Evolutionary conservation across 1,140 invertebrate genomes (phyloP), one percentile per base, ranked within the genome.

Genomic region (Caerostris darwini): DNA sequence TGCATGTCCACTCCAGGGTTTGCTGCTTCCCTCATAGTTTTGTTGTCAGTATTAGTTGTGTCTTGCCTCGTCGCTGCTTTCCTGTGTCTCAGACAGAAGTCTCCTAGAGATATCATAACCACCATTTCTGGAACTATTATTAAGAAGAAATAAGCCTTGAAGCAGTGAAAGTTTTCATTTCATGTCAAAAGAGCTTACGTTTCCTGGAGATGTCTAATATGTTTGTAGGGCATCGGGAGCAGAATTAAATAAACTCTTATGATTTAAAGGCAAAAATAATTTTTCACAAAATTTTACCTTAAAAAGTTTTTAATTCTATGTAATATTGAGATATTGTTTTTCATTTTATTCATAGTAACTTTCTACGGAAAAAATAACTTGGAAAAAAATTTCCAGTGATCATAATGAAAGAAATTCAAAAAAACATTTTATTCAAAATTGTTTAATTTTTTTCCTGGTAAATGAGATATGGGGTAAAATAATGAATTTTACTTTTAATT

Each of bases 1-100:
- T 99, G 98, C 96, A 98, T 99, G 98, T 99, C 98, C 1, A 98
- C 98, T 4, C 97, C 98, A 14, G 98, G 98, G 2, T 99, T 99
- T 95, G 97, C 98, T 57, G 97, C 98, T 8, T 98, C 98, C 14
- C 96, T 99, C 8, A 97, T 98, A 54, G 97, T 98, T 12, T 96
- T 99, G 7, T 96, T 99, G 54, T 97, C 97, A 71, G 97, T 98
- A 82, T 96, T 99, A 82, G 96, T 99, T 50, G 97, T 97, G 61
- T 98, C 98, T 5, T 99, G 98, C 95, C 96, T 98, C 7, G 96
- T 98, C 67, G 98, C 98, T 53, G 97, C 98, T 3, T 98, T 98
- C 94, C 96, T 99, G 3, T 95, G 95, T 67, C 71, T 95, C 8
- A 82, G 95, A 67, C 94, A 95, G 77, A 94, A 94, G 69, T 90